Evolutionary conservation across 92 coral and sea anemone genomes (phyloP), one percentile per base, ranked within the genome.

Genomic region (Scolanthus callimorphus): DNA sequence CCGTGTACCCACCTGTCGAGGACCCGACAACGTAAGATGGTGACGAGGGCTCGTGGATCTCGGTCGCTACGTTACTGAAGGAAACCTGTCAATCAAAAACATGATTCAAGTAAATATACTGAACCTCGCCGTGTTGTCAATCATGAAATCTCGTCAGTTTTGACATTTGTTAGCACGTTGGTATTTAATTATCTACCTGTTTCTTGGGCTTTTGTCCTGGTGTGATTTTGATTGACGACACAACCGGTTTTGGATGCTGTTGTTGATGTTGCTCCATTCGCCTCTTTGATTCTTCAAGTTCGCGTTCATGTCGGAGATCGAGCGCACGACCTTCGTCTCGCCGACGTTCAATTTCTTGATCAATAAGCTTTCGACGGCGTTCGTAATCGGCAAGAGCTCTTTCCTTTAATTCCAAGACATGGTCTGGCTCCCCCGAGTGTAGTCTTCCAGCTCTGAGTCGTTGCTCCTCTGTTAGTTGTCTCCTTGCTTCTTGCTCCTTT

Each of bases 31-130:
- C 86, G 23, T 82, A 88, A 1, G 90, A 56, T 0, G 95, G 95
- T 0, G 99, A 82, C 1, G 79, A 45, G 22, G 99, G 96, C 48
- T 94, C 96, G n/a, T 73, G 74, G 24, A 94, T 80, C 72, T 94
- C 99, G 1, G 99, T 94, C 12, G 94, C 86, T 25, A 94, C 85
- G 29, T 70, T 89, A 20, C 96, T 85, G 65, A 94, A 94, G 26
- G 96, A 84, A 1, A 94, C 99, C 41, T 34, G 15, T 6, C 8
- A 34, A 34, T 6, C 41, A 34, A 34, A 34, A 34, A 6, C n/a
- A n/a, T n/a, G n/a, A n/a, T n/a, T n/a, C n/a, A n/a, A n/a, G n/a
- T n/a, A n/a, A n/a, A n/a, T n/a, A n/a, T n/a, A n/a, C n/a, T n/a
- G n/a, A n/a, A n/a, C n/a, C n/a, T n/a, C n/a, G n/a, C n/a, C n/a